phyloP scores from a whole-genome alignment of 1,140 invertebrate species.

The Melipona quadrifasciata region DNA sequence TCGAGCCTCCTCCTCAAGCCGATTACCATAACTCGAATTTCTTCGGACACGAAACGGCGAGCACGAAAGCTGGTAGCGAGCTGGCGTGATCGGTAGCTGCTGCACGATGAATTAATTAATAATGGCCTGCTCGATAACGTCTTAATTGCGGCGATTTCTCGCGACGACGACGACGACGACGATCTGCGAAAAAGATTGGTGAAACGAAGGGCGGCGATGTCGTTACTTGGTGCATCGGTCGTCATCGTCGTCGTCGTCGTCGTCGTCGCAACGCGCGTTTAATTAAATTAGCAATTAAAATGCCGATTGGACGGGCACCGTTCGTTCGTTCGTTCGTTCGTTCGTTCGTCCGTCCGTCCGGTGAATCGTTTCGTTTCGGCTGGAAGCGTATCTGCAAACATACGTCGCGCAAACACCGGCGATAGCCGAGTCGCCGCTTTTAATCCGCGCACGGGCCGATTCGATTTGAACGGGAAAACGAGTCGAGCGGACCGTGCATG shows the following conservation, averaged over 20 bases:
- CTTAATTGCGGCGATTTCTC: slow-evolving; percentile 71
- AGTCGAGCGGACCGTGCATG: slow-evolving; percentile 1
- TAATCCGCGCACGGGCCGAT: slow-evolving; percentile 49
- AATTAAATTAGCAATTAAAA: slow-evolving; percentile 80
- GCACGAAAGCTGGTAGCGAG: slow-evolving; percentile 41
- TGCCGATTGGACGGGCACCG: slow-evolving; percentile 45
- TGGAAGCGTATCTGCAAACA: slow-evolving; percentile 1
- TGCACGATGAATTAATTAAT: slow-evolving; percentile 75
- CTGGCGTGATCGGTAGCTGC: slow-evolving; percentile 45
- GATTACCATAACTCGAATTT: slow-evolving; percentile 51
- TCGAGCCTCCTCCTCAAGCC: not conserved
- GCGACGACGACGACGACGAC: not conserved
- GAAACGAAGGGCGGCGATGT: not conserved
- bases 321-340: slow-evolving; percentile 16
- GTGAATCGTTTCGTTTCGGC: slow-evolving; percentile 17
- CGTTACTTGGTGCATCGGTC: slow-evolving; percentile 25
- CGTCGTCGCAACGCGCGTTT: slow-evolving; percentile 60
- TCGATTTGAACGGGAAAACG: slow-evolving; percentile 37
- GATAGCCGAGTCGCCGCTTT: slow-evolving; percentile 38
- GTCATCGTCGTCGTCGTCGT: slow-evolving; percentile 28
- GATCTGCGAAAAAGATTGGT: too few relatives aligned
- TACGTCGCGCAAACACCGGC: slow-evolving; percentile 34
- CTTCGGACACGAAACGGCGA: not conserved
- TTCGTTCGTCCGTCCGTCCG: slow-evolving; percentile 10
- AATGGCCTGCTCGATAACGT: slow-evolving; percentile 72